A percentile compares a stretch with the other conserved stretches of the same genome.
These are phyloP conservation scores for Theretra japonica DNA, from an alignment of 2,888 invertebrate species.

Conservation along the genomic window DNA sequence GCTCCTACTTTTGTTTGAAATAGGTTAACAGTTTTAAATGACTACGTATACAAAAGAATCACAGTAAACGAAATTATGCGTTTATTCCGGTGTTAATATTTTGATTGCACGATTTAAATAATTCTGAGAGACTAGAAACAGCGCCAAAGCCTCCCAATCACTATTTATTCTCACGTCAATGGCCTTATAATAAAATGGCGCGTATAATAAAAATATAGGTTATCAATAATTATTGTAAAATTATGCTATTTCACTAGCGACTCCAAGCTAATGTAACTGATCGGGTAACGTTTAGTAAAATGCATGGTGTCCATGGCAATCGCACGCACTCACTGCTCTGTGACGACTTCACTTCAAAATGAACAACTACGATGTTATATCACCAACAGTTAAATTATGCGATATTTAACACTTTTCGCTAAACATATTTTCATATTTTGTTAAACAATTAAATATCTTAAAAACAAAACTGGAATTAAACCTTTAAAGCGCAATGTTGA, in stretches of 20 bases:
- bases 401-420: too few relatives aligned
- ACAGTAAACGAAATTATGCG: not conserved
- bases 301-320: constrained; percentile 58
- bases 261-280: constrained; percentile 74
- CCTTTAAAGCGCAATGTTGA: too few relatives aligned
- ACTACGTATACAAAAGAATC: not conserved
- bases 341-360: not conserved
- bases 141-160: not conserved
- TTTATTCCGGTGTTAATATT: not conserved
- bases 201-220: constrained; percentile 31
- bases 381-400: too few relatives aligned
- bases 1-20: too few relatives aligned
- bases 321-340: constrained; percentile 35
- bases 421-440: too few relatives aligned
- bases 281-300: constrained; percentile 74
- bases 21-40: too few relatives aligned
- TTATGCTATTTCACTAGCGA: constrained; percentile 75
- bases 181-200: constrained; percentile 37
- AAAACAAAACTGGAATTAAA: too few relatives aligned
- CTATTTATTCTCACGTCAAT: constrained; percentile 27
- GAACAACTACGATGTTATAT: too few relatives aligned
- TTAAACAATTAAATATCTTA: too few relatives aligned
- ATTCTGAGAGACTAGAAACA: not conserved
- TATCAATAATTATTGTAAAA: constrained; percentile 55
- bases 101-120: not conserved